Evolutionary conservation across 1,140 invertebrate genomes (phyloP).

Genomic region (Antheraea mylitta): DNA sequence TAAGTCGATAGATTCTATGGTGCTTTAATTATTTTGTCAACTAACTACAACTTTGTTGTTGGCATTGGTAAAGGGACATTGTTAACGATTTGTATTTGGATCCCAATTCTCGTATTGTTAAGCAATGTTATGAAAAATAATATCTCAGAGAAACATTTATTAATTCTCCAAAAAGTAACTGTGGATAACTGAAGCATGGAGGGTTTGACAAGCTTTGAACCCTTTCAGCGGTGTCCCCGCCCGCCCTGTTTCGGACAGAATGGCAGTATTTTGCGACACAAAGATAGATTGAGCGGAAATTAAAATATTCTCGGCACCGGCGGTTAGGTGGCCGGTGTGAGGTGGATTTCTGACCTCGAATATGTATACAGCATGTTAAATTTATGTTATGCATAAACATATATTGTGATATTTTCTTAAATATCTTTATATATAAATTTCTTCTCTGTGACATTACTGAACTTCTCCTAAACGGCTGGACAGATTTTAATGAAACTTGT

Average conservation of each 20-base stretch:
- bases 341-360: background rate
- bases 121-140: background rate
- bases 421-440: too few species aligned
- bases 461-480: too few species aligned
- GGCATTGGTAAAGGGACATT: too few species aligned
- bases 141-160: background rate
- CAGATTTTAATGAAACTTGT: too few species aligned
- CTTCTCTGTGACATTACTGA: too few species aligned
- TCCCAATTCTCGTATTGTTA: background rate
- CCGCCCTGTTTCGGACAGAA: slow-evolving; percentile 1
- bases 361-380: background rate
- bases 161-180: background rate
- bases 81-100: background rate
- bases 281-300: slow-evolving; percentile 13
- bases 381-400: too few species aligned
- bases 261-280: slow-evolving; percentile 14
- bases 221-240: background rate
- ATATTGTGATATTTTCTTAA: too few species aligned
- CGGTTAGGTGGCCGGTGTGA: background rate
- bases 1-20: too few species aligned
- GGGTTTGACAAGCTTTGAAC: slow-evolving; percentile 4
- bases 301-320: slow-evolving; percentile 16
- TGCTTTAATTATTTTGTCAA: too few species aligned
- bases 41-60: too few species aligned
- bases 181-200: background rate